Conservation (phyloP, 2,888 invertebrate genomes). For the Pterobdella sp. region DNA sequence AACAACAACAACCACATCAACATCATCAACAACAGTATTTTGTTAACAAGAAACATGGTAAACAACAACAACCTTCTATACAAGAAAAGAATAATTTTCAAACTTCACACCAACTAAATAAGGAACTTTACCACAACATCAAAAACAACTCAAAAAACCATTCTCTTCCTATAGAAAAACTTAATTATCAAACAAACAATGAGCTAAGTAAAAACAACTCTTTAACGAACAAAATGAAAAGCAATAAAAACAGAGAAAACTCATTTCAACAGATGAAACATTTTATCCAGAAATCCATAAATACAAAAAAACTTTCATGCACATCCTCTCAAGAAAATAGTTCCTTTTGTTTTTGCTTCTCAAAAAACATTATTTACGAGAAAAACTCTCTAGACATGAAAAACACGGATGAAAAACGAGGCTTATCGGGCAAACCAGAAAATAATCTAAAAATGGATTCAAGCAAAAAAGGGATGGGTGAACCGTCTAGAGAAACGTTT, state of each 20-base stretch:
- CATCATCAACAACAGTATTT: background rate
- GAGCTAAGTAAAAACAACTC: too few relatives aligned
- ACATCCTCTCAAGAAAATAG: background rate
- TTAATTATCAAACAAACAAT: too few relatives aligned
- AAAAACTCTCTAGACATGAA: too few relatives aligned
- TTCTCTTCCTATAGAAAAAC: background rate
- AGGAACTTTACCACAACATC: background rate
- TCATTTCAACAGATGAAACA: background rate
- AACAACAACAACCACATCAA: background rate
- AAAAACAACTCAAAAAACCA: background rate
- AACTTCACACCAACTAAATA: background rate
- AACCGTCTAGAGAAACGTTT: too few relatives aligned
- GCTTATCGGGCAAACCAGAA: too few relatives aligned
- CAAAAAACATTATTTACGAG: too few relatives aligned
- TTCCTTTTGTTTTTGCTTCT: conserved; percentile 7
- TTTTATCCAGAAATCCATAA: background rate
- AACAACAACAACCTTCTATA: background rate
- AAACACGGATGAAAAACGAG: too few relatives aligned
- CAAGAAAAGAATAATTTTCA: background rate
- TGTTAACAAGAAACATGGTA: background rate
- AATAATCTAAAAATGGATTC: too few relatives aligned
- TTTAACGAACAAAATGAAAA: too few relatives aligned
- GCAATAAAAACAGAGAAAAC: background rate
- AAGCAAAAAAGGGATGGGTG: too few relatives aligned
- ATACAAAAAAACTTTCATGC: background rate